These are phyloP conservation scores for Cyrtodaria siliqua DNA, from an alignment of 2,888 invertebrate genomes.

Conservation along the genomic window DNA sequence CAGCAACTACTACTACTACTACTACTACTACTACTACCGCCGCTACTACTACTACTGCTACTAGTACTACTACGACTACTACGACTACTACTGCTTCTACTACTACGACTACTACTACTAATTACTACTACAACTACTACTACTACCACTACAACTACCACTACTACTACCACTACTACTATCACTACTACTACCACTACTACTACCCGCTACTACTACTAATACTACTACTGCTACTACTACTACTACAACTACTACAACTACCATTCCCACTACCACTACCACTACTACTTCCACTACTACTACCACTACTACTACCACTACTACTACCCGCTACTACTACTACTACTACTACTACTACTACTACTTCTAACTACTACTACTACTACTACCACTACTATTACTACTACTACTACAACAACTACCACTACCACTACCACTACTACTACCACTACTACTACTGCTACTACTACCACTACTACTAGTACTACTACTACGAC, in stretches of 20 bases:
- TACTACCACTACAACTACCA: not conserved
- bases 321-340: too few species aligned
- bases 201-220: too few species aligned
- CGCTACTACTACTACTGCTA: too few species aligned
- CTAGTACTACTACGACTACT: too few species aligned
- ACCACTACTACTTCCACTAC: too few species aligned
- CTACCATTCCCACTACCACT: too few species aligned
- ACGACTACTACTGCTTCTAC: too few species aligned
- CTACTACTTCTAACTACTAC: not conserved
- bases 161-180: not conserved
- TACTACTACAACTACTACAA: too few species aligned
- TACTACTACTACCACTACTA: not conserved
- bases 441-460: conserved; percentile 8
- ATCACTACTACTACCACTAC: not conserved
- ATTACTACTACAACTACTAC: not conserved
- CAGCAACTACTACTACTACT: not conserved
- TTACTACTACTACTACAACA: not conserved
- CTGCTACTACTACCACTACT: conserved; percentile 3
- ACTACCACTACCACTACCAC: not conserved
- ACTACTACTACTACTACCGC: not conserved
- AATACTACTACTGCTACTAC: too few species aligned
- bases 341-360: too few species aligned
- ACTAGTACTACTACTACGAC: not conserved
- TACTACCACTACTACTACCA: too few species aligned
- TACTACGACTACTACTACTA: too few species aligned